phyloP scores from a whole-genome alignment of 1,140 invertebrate species.

The Diploscapter pachys region DNA sequence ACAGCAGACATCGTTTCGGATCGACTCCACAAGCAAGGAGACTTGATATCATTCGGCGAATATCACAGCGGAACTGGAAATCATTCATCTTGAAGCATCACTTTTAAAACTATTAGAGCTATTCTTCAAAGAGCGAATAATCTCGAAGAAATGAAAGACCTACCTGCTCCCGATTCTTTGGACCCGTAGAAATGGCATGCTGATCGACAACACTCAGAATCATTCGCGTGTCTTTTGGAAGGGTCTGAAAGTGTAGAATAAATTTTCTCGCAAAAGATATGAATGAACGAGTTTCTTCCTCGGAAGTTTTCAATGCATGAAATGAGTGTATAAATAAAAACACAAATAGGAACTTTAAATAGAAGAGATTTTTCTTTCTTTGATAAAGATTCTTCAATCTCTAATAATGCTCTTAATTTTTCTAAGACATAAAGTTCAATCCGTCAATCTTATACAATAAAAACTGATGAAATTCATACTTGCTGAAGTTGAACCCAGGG shows the following conservation, averaged over 20 bases:
- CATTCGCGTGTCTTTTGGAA: constrained; percentile 54
- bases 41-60: constrained; percentile 75
- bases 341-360: no score
- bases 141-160: constrained; percentile 25
- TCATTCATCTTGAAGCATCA: not conserved
- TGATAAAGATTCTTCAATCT: no score
- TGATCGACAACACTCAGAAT: constrained; percentile 86
- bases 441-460: constrained; percentile 12
- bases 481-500: constrained; percentile 83
- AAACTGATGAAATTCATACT: constrained; percentile 55
- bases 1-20: constrained; percentile 76
- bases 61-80: constrained; percentile 65
- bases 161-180: constrained; percentile 70
- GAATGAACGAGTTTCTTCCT: no score
- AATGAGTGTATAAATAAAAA: no score
- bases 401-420: no score
- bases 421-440: no score
- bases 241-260: not conserved
- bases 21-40: constrained; percentile 87
- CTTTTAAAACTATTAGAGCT: not conserved
- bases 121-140: constrained; percentile 20
- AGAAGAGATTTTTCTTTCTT: no score
- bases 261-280: no score
- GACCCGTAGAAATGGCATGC: constrained; percentile 84
- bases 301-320: no score